Conservation (phyloP, 2,797 vertebrate genomes). For the Trematomus bernacchii region DNA sequence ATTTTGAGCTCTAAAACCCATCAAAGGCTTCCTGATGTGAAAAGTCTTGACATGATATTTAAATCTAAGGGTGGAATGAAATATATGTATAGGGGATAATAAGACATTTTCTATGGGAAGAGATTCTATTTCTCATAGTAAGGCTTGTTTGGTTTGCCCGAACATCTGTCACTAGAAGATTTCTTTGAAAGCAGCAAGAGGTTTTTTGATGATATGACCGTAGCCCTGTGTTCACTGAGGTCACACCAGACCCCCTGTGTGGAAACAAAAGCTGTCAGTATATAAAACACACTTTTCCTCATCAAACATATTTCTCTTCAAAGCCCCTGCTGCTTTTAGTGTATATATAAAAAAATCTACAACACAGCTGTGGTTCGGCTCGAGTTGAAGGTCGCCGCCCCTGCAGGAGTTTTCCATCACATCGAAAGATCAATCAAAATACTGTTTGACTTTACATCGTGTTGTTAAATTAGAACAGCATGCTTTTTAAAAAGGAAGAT, state of each 20-base stretch:
- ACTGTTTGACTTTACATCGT: conserved; percentile 10
- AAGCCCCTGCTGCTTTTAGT: conserved; percentile 42
- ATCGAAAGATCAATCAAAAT: conserved; percentile 40
- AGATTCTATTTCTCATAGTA: conserved; percentile 34
- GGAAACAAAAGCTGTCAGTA: conserved; percentile 48
- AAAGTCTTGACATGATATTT: conserved; percentile 28
- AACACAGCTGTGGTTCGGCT: conserved; percentile 66
- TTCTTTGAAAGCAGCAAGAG: conserved; percentile 65
- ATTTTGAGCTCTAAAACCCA: conserved; percentile 43
- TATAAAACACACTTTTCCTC: conserved; percentile 35
- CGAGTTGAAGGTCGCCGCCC: conserved; percentile 57
- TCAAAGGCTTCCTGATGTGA: conserved; percentile 22
- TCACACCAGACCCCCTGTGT: conserved; percentile 46
- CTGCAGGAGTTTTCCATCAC: conserved; percentile 67
- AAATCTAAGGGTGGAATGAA: conserved; percentile 46
- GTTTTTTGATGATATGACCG: conserved; percentile 45
- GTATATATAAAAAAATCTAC: conserved; percentile 50
- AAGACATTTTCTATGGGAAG: conserved; percentile 56
- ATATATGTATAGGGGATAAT: conserved; percentile 29
- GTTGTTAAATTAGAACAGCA: conserved; percentile 5
- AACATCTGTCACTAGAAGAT: conserved; percentile 54
- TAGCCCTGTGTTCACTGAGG: conserved; percentile 19
- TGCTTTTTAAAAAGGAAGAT: not conserved
- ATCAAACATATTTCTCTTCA: conserved; percentile 35
- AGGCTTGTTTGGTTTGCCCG: conserved; percentile 50